Conservation (phyloP, 2,113 vertebrate genomes). For the Cinclus cinclus region DNA sequence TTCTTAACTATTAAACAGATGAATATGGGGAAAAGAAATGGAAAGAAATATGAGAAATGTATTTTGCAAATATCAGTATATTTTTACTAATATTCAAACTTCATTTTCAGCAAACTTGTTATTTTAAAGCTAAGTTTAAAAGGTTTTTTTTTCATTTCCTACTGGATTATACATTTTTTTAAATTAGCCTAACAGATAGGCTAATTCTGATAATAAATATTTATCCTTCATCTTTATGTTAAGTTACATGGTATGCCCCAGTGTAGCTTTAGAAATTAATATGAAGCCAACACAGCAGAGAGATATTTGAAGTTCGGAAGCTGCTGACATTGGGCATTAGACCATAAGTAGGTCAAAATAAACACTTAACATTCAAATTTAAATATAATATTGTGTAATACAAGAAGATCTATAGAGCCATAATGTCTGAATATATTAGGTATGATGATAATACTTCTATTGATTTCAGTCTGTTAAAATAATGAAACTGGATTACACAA, state of each 20-base stretch:
- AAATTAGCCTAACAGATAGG: neutral
- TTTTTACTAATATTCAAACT: neutral
- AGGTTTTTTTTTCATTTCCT: neutral
- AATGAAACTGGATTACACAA: conserved; percentile 64
- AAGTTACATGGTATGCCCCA: neutral
- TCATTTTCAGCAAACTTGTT: neutral
- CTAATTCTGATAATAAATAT: neutral
- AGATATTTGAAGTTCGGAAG: neutral
- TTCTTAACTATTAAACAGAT: neutral
- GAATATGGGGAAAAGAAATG: neutral
- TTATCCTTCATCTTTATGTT: neutral
- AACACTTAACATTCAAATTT: conserved; percentile 56
- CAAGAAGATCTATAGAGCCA: conserved; percentile 54
- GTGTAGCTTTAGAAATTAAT: neutral
- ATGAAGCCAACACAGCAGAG: neutral
- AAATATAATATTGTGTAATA: conserved; percentile 57
- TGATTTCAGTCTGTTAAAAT: conserved; percentile 55
- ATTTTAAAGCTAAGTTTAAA: neutral
- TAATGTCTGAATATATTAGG: conserved; percentile 60
- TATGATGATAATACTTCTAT: conserved; percentile 56
- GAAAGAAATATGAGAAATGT: neutral
- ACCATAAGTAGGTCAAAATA: conserved; percentile 54
- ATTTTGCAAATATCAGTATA: neutral
- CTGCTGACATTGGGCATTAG: conserved; percentile 41
- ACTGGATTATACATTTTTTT: neutral